These are phyloP conservation scores for Megathymus violae DNA, from an alignment of 1,140 invertebrate species.

Conservation along the genomic window DNA sequence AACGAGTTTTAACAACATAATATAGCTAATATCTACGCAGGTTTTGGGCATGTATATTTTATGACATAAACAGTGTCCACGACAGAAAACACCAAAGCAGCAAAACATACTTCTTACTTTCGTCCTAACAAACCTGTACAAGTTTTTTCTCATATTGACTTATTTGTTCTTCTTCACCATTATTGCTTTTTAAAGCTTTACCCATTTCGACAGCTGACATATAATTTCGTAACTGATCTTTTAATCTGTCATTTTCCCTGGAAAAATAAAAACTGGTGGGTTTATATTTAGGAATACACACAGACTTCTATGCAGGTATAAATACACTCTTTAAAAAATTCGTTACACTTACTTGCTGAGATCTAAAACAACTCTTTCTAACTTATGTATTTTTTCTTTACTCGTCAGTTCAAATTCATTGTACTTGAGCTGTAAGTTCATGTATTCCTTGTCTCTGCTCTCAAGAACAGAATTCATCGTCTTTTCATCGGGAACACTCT, in stretches of 20 bases:
- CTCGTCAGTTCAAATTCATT: constrained; percentile 69
- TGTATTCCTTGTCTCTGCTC: constrained; percentile 72
- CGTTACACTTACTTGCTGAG: constrained; percentile 73
- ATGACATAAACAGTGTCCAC: no score
- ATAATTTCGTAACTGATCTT: constrained; percentile 95
- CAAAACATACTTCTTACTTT: neutral
- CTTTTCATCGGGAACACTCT: constrained; percentile 66
- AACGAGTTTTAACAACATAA: no score
- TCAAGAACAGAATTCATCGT: constrained; percentile 60
- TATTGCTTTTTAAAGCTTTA: constrained; percentile 86
- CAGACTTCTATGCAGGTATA: neutral
- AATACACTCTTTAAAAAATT: constrained; percentile 1
- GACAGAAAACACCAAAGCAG: no score
- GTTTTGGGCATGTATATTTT: no score
- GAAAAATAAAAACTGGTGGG: constrained; percentile 36
- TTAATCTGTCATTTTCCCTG: constrained; percentile 94
- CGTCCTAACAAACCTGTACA: constrained; percentile 87
- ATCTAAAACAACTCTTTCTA: constrained; percentile 76
- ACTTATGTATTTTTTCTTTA: constrained; percentile 76
- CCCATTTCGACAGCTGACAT: constrained; percentile 93
- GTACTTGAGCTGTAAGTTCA: constrained; percentile 72
- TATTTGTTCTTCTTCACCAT: constrained; percentile 89
- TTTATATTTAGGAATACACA: constrained; percentile 2
- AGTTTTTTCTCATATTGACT: constrained; percentile 94
- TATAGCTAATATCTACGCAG: no score